A percentile compares a stretch with the other conserved stretches of the same genome.
Conservation (phyloP, 2,888 invertebrate genomes). For the Tipula confusa region DNA sequence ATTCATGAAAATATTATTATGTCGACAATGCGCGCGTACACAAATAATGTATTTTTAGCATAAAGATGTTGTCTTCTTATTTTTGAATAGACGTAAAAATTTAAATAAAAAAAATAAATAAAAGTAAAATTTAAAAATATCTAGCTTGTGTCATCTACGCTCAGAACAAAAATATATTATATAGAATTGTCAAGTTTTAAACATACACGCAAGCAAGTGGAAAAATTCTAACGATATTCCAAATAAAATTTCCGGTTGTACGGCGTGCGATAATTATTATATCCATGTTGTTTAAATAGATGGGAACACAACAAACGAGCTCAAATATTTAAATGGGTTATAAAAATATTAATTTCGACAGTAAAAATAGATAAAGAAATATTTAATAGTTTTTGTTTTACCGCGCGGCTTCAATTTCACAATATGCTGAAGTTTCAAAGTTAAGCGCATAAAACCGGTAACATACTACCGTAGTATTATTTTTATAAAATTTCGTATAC, state of each 20-base stretch:
- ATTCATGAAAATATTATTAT: conserved; percentile 13
- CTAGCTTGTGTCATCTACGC: background rate
- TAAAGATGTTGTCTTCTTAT: conserved; percentile 5
- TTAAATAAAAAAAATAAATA: background rate
- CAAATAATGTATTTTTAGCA: background rate
- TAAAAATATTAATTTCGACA: conserved; percentile 12
- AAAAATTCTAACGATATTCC: background rate
- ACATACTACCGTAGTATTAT: too few relatives aligned
- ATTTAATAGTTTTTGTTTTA: background rate
- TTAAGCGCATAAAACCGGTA: background rate
- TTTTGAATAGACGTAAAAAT: background rate
- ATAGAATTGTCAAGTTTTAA: background rate
- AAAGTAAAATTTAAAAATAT: background rate
- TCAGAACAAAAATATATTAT: background rate
- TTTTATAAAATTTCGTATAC: background rate
- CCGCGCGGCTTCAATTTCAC: background rate
- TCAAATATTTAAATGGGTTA: background rate
- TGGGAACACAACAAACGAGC: background rate
- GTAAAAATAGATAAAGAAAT: conserved; percentile 8
- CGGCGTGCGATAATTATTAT: background rate
- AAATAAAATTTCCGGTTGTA: background rate
- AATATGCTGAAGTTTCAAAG: background rate
- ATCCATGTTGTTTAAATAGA: background rate
- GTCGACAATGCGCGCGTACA: background rate
- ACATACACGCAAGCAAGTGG: background rate